These are phyloP conservation scores for Eulemur rubriventer DNA, from an alignment of 2,797 vertebrate species.

Conservation along the genomic window DNA sequence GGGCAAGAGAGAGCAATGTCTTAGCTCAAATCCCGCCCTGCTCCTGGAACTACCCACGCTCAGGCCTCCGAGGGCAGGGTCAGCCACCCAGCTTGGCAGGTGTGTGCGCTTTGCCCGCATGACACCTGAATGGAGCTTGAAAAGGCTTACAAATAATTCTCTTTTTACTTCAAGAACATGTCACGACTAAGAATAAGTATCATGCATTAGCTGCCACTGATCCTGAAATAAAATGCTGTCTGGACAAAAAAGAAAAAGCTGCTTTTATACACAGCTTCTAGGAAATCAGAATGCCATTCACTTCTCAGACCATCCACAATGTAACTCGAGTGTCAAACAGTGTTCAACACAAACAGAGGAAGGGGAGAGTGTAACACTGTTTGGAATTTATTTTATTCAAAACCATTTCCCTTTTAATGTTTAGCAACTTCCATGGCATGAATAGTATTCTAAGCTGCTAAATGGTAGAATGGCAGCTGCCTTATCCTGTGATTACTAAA, in stretches of 20 bases:
- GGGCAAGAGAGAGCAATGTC: neutral
- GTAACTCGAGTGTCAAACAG: slow-evolving; percentile 57
- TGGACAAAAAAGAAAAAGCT: slow-evolving; percentile 44
- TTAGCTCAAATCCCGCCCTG: neutral
- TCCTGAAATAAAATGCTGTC: slow-evolving; percentile 73
- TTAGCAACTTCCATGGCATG: neutral
- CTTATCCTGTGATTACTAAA: slow-evolving; percentile 15
- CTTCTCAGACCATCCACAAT: slow-evolving; percentile 44
- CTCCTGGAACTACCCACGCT: neutral
- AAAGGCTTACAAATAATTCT: slow-evolving; percentile 40
- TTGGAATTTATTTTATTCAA: neutral
- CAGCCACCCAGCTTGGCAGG: neutral
- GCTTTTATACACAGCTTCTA: slow-evolving; percentile 74
- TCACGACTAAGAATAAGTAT: slow-evolving; percentile 66
- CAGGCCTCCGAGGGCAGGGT: neutral
- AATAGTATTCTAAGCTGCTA: slow-evolving; percentile 3
- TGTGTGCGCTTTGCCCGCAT: neutral
- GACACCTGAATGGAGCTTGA: neutral
- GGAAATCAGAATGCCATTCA: slow-evolving; percentile 70
- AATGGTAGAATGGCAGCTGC: slow-evolving; percentile 2
- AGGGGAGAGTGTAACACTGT: neutral
- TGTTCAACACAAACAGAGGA: neutral
- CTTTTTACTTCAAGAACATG: slow-evolving; percentile 55
- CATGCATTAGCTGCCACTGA: slow-evolving; percentile 48
- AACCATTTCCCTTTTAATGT: slow-evolving; percentile 17